Base-by-base conservation (phyloP, 2,888 invertebrate species). In the Thereva unica region DNA sequence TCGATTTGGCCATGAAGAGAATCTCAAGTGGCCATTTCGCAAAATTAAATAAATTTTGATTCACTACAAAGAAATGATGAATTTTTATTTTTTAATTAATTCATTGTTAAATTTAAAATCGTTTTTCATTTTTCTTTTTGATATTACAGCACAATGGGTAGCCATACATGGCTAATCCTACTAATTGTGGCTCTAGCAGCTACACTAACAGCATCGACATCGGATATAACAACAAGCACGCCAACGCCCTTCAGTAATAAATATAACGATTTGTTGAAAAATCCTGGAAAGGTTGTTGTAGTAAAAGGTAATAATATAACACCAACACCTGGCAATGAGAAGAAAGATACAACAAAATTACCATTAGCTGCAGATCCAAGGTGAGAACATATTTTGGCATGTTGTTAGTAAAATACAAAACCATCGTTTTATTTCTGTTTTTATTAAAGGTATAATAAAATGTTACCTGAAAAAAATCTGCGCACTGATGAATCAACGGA, bases 91-190 rank as follows among this genome's bases (percentile, higher is more conserved):
- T 23, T 23, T 23, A 23, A 23, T 23, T 23, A 23, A 47, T 47
- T 47, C 12, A 9, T n/a, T n/a, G n/a, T n/a, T 47, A 10, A 5
- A 47, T 47, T 10, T 47, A 47, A 10, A 47, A 10, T 10, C 4
- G n/a, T 47, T 10, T 10, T 47, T 47, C 4, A n/a, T 44, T 8
- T 61, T 44, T 67, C 61, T 56, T 49, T 23, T 2, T 23, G 23
- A 23, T 23, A 54, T 59, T 66, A 5, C 66, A 69, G 68, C 4
- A 69, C 49, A 64, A 80, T 80, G 80, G 74, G 77, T 73, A 77
- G 77, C 79, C 80, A 80, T 77, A 75, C 75, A 69, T 77, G 77
- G 77, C 81, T 80, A 77, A 77, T 78, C 73, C 73, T 78, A 72
- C 72, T 78, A 72, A 71, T 78, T 76, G 72, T 75, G 75, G 59